Conservation (phyloP, 1,140 invertebrate species). For the Ylistrum balloti region DNA sequence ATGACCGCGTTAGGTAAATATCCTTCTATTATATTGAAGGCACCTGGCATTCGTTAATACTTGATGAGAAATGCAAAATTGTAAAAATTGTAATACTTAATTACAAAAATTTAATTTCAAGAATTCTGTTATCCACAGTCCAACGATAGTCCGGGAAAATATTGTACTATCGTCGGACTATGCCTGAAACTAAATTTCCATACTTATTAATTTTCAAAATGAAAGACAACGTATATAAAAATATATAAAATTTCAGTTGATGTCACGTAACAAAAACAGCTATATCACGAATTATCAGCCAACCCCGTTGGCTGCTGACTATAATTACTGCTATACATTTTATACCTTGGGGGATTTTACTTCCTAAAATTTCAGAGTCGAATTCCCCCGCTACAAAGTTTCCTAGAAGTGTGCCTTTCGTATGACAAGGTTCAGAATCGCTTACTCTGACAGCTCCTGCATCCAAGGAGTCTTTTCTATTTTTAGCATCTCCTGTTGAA, state of each 20-base stretch:
- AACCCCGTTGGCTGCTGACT: constrained; percentile 42
- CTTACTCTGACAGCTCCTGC: constrained; percentile 42
- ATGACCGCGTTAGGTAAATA: too few species aligned
- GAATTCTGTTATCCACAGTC: too few species aligned
- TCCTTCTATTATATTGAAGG: too few species aligned
- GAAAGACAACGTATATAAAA: too few species aligned
- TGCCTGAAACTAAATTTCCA: too few species aligned
- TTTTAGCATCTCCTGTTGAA: constrained; percentile 58
- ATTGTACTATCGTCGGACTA: too few species aligned
- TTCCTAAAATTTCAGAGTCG: constrained; percentile 62
- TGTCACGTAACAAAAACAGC: constrained; percentile 57
- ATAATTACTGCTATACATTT: constrained; percentile 59
- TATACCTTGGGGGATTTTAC: constrained; percentile 54
- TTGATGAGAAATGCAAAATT: too few species aligned
- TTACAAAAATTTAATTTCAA: too few species aligned
- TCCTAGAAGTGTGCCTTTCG: constrained; percentile 43
- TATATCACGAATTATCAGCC: constrained; percentile 61
- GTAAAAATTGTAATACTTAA: too few species aligned
- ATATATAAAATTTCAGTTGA: background rate
- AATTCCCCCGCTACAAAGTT: constrained; percentile 59
- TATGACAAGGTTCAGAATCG: background rate
- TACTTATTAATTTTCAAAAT: too few species aligned
- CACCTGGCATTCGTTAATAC: too few species aligned
- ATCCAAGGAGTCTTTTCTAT: constrained; percentile 56
- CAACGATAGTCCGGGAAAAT: too few species aligned